A percentile compares a stretch with the other conserved stretches of the same genome.
These are phyloP conservation scores for Podarcis siculus DNA, from an alignment of 2,797 vertebrate species.

Conservation along the genomic window DNA sequence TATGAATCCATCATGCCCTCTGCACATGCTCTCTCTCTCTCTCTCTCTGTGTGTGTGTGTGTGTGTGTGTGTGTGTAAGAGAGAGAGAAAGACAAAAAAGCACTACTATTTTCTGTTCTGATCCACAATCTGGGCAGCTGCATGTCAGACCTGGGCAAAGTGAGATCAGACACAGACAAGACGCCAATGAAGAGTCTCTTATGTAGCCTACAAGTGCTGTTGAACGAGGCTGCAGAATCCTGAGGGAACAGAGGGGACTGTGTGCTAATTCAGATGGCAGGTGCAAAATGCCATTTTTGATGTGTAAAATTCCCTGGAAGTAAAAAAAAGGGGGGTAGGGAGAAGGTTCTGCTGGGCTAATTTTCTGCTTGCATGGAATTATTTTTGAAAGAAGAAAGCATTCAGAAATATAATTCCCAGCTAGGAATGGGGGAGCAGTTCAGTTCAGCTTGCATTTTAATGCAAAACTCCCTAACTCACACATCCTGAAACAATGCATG, in stretches of 20 bases:
- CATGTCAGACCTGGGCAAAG: not conserved
- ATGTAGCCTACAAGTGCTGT: too few species aligned
- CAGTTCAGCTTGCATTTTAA: too few species aligned
- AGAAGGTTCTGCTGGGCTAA: too few species aligned
- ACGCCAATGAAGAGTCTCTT: not conserved
- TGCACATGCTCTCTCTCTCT: not conserved
- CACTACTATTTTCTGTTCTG: not conserved
- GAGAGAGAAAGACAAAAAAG: not conserved
- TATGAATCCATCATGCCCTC: not conserved
- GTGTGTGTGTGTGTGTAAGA: rapidly evolving
- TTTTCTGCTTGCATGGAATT: too few species aligned
- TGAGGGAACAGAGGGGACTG: not conserved
- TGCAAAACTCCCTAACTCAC: too few species aligned
- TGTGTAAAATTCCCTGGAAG: not conserved
- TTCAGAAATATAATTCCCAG: too few species aligned
- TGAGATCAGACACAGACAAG: not conserved
- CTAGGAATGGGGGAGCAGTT: too few species aligned
- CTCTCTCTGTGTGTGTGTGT: rapidly evolving
- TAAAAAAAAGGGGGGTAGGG: not conserved
- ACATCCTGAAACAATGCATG: too few species aligned
- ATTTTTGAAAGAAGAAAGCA: too few species aligned
- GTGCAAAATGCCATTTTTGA: too few species aligned
- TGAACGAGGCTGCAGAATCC: not conserved
- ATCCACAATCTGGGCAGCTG: constrained; percentile 46
- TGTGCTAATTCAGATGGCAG: not conserved